Conservation (phyloP, 2,797 vertebrate species). For the Betta splendens region DNA sequence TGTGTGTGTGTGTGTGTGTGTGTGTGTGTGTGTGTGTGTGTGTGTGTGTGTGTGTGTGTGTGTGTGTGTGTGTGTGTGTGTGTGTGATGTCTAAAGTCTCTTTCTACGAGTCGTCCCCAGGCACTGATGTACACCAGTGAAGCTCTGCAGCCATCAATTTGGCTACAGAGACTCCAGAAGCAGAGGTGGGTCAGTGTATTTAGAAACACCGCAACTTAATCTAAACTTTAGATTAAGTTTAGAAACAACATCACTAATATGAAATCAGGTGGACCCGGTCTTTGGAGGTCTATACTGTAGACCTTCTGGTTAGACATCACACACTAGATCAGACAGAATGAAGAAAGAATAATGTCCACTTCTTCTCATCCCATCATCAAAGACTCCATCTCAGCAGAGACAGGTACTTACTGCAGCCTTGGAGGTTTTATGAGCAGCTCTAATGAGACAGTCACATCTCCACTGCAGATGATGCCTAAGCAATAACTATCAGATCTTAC, state of each 20-base stretch:
- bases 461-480: slow-evolving; percentile 34
- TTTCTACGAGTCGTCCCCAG: slow-evolving; percentile 52
- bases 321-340: slow-evolving; percentile 15
- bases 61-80: slow-evolving; percentile 1
- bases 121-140: slow-evolving; percentile 33
- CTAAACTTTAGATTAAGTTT: no score
- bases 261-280: slow-evolving; percentile 49
- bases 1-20: slow-evolving; percentile 15
- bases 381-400: slow-evolving; percentile 44
- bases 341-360: slow-evolving; percentile 28
- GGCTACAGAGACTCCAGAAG: slow-evolving; percentile 33
- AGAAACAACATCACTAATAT: slow-evolving; percentile 48
- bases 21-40: background rate
- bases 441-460: slow-evolving; percentile 37
- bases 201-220: slow-evolving; percentile 62
- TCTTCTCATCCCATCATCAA: slow-evolving; percentile 31
- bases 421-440: slow-evolving; percentile 30
- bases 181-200: slow-evolving; percentile 48
- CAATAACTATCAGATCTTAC: no score
- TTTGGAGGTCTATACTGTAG: slow-evolving; percentile 46
- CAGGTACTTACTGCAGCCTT: slow-evolving; percentile 37
- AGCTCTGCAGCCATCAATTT: slow-evolving; percentile 55
- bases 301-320: slow-evolving; percentile 48
- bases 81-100: slow-evolving; percentile 44
- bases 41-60: background rate